A percentile compares a stretch with the other conserved stretches of the same genome.
Conservation (phyloP, 2,113 vertebrate genomes). For the Indicator indicator region DNA sequence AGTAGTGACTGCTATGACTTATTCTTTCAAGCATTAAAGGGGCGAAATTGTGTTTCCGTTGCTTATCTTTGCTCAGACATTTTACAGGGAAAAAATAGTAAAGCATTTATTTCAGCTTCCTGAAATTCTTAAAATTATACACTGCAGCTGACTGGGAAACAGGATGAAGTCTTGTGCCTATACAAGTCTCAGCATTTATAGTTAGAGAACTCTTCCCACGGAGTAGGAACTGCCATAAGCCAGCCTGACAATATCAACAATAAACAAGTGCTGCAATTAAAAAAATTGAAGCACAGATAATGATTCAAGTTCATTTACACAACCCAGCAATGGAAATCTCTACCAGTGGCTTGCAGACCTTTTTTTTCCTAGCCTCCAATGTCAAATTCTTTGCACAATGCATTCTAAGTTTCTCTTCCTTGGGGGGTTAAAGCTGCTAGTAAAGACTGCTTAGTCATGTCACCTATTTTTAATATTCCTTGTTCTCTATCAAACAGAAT, state of each 20-base stretch:
- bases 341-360: not conserved
- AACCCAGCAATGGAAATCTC: not conserved
- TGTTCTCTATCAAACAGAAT: not conserved
- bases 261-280: not conserved
- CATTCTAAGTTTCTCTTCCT: not conserved
- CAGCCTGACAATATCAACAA: not conserved
- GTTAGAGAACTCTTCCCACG: not conserved
- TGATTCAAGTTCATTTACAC: not conserved
- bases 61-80: not conserved
- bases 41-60: not conserved
- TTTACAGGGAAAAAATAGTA: not conserved
- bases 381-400: not conserved
- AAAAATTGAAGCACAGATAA: not conserved
- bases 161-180: not conserved
- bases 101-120: not conserved
- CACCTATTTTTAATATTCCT: not conserved
- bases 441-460: not conserved
- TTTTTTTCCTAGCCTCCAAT: not conserved
- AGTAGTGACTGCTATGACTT: not conserved
- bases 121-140: not conserved
- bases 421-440: not conserved
- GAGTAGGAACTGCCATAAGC: not conserved
- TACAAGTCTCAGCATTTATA: not conserved
- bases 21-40: not conserved
- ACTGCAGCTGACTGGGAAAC: not conserved